These are phyloP conservation scores for Mimumesa dahlbomi DNA, from an alignment of 2,888 invertebrate genomes.

Conservation along the genomic window DNA sequence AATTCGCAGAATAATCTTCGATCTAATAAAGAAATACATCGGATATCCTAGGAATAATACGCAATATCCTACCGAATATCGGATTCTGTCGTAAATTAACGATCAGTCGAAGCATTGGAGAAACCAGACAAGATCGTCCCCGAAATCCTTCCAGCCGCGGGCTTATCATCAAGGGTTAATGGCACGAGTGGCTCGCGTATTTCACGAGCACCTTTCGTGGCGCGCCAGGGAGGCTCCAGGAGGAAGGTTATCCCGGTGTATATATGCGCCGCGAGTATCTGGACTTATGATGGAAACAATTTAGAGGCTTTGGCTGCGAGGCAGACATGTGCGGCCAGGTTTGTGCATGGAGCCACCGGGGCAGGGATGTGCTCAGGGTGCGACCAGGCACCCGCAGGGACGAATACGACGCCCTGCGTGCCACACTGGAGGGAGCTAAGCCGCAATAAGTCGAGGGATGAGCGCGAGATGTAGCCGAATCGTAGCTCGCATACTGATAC, in stretches of 20 bases:
- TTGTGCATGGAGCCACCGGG: constrained; percentile 39
- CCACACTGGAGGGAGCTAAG: constrained; percentile 72
- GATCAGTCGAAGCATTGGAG: not conserved
- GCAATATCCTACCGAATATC: too few species aligned
- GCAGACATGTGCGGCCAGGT: constrained; percentile 64
- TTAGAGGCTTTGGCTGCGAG: constrained; percentile 77
- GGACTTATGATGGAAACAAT: constrained; percentile 81
- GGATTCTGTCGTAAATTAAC: too few species aligned
- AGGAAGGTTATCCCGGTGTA: constrained; percentile 72
- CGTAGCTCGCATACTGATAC: constrained; percentile 80
- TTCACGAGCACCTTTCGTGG: constrained; percentile 63
- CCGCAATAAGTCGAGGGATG: constrained; percentile 81
- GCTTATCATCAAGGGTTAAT: constrained; percentile 72
- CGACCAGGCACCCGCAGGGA: constrained; percentile 54
- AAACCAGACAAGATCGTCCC: too few species aligned
- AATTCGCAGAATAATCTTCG: too few species aligned
- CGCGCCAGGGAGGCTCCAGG: constrained; percentile 50
- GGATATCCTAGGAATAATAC: too few species aligned
- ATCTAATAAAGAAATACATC: too few species aligned
- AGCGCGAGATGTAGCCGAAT: constrained; percentile 80
- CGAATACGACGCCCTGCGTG: constrained; percentile 57
- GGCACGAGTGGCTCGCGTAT: constrained; percentile 74
- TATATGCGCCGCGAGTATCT: constrained; percentile 78
- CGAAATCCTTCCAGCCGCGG: not conserved
- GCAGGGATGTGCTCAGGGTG: constrained; percentile 56